Percentiles rank a stretch among this genome's conserved stretches.
Evolutionary conservation across 2,888 invertebrate species (phyloP).

Genomic region (Octonoba sinensis): DNA sequence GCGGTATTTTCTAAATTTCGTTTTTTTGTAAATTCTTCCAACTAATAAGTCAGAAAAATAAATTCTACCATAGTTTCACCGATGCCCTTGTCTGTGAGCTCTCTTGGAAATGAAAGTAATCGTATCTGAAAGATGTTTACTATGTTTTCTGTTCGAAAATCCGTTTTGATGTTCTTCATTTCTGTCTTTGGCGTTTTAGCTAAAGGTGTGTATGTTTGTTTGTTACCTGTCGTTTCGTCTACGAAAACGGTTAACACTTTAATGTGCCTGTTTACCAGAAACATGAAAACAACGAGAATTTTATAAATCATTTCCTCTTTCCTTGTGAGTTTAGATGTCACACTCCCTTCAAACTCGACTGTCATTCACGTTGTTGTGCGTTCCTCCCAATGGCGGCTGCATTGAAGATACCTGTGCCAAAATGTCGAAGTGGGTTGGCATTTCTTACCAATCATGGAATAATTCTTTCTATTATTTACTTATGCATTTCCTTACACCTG

Average conservation of each 20-base stretch:
- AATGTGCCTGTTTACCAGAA: conserved; percentile 61
- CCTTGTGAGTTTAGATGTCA: conserved; percentile 1
- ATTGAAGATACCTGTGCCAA: conserved; percentile 2
- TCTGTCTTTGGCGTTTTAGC: conserved; percentile 31
- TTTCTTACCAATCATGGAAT: not conserved
- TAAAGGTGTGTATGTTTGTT: conserved; percentile 14
- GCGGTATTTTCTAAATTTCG: too few relatives aligned
- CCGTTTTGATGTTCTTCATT: not conserved
- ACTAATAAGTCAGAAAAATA: too few relatives aligned
- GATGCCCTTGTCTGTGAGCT: too few relatives aligned
- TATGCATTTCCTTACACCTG: too few relatives aligned
- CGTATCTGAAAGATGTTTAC: too few relatives aligned
- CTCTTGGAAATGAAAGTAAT: too few relatives aligned
- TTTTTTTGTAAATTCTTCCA: too few relatives aligned
- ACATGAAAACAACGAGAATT: conserved; percentile 54
- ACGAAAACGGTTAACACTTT: conserved; percentile 13
- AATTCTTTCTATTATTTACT: not conserved
- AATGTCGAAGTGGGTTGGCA: not conserved
- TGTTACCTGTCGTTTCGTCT: conserved; percentile 2
- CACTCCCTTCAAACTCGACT: not conserved
- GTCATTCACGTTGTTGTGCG: not conserved
- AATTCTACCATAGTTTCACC: too few relatives aligned
- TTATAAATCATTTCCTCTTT: conserved; percentile 18
- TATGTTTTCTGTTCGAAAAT: too few relatives aligned
- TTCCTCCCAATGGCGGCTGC: not conserved